Conservation (phyloP, 2,113 vertebrate species). For the Tupaia chinensis region DNA sequence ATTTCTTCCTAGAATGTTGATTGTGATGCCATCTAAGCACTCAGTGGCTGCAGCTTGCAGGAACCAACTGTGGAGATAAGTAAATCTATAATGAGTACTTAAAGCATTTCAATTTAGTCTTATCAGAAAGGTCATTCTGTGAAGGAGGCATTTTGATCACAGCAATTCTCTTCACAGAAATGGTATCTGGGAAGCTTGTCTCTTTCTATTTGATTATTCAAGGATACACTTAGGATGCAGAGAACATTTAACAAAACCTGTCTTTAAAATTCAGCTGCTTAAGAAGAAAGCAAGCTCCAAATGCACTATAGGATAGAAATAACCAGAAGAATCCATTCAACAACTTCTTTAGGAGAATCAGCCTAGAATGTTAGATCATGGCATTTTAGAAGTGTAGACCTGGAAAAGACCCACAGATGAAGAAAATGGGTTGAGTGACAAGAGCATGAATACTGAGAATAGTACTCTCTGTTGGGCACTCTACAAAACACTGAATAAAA, state of each 20-base stretch:
- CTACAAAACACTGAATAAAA: not conserved
- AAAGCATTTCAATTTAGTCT: conserved; percentile 55
- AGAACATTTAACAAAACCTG: conserved; percentile 42
- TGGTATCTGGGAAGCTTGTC: conserved; percentile 17
- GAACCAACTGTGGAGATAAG: conserved; percentile 29
- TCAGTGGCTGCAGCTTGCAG: conserved; percentile 30
- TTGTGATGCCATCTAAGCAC: conserved; percentile 11
- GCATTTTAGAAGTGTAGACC: not conserved
- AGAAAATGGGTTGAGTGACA: not conserved
- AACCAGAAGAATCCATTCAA: conserved; percentile 18
- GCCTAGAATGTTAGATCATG: not conserved
- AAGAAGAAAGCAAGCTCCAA: conserved; percentile 35
- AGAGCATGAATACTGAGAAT: not conserved
- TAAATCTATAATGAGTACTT: conserved; percentile 14
- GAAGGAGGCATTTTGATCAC: conserved; percentile 56
- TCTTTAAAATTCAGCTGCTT: conserved; percentile 69
- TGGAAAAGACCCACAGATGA: not conserved
- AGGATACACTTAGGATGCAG: conserved; percentile 55
- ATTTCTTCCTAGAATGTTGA: conserved; percentile 55
- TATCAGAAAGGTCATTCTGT: conserved; percentile 57
- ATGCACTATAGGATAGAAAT: not conserved
- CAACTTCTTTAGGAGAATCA: conserved; percentile 39
- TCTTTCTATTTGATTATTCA: conserved; percentile 64
- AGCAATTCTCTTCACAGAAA: conserved; percentile 61
- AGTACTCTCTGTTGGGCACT: not conserved